These are phyloP conservation scores for Acrossocheilus wenchowensis DNA, from an alignment of 2,797 vertebrate genomes.

Conservation along the genomic window DNA sequence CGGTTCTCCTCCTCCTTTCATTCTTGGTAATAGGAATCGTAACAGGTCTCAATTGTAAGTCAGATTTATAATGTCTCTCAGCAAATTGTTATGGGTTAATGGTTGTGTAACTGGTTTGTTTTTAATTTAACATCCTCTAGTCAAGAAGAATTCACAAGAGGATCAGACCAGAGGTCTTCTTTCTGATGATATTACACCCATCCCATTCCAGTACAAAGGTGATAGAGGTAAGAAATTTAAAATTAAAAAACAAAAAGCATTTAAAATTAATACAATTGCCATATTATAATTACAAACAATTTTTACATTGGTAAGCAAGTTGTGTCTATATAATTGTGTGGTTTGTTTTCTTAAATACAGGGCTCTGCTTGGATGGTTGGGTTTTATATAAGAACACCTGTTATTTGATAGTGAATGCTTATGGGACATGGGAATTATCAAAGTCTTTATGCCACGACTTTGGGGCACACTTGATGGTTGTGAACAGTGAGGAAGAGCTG, in stretches of 20 bases:
- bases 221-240: not conserved
- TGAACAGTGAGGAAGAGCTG: constrained; percentile 30
- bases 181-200: constrained; percentile 8
- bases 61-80: not conserved
- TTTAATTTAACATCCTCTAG: constrained; percentile 11
- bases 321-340: not conserved
- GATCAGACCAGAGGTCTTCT: constrained; percentile 30
- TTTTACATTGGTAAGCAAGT: not conserved
- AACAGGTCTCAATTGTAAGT: constrained; percentile 42
- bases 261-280: not conserved
- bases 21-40: constrained; percentile 49
- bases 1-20: constrained; percentile 37
- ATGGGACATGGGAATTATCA: constrained; percentile 16
- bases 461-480: constrained; percentile 27
- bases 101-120: not conserved
- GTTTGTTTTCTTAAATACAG: constrained; percentile 20
- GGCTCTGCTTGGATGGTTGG: constrained; percentile 22
- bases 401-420: constrained; percentile 13
- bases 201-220: constrained; percentile 16
- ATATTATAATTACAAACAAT: not conserved
- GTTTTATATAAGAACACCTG: constrained; percentile 17
- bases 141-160: constrained; percentile 15
- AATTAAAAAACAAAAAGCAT: too few relatives aligned
- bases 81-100: not conserved
- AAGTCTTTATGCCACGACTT: not conserved